A percentile compares a stretch with the other conserved stretches of the same genome.
Conservation (phyloP, 2,797 vertebrate genomes). For the Pangasius mekongensis region DNA sequence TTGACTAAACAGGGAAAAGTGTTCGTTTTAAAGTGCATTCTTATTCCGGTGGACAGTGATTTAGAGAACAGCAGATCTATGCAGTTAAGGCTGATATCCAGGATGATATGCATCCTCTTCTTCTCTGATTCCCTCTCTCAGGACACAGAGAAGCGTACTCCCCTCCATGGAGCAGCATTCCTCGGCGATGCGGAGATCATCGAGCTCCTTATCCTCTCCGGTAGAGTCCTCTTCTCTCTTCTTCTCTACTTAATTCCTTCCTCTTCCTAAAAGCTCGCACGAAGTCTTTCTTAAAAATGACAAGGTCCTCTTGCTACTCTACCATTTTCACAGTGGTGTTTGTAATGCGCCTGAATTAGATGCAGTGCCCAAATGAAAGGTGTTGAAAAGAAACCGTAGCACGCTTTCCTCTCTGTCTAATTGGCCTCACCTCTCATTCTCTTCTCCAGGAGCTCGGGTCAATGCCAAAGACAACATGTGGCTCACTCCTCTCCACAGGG, state of each 20-base stretch:
- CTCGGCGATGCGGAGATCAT: conserved; percentile 96
- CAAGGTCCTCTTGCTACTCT: neutral
- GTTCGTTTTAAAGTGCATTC: neutral
- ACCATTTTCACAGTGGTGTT: neutral
- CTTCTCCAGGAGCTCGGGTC: conserved; percentile 83
- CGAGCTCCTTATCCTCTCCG: conserved; percentile 94
- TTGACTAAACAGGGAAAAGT: neutral
- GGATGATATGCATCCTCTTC: neutral
- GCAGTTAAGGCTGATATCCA: neutral
- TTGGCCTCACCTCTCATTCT: neutral
- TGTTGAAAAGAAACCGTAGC: neutral
- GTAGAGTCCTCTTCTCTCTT: conserved; percentile 68
- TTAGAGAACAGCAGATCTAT: neutral
- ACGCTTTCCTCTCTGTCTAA: conserved; percentile 13
- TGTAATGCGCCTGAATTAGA: neutral
- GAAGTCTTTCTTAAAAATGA: neutral
- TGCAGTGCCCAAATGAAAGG: neutral
- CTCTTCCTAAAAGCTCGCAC: neutral
- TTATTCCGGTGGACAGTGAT: neutral
- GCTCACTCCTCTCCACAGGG: conserved; percentile 95
- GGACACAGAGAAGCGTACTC: conserved; percentile 94
- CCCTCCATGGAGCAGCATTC: conserved; percentile 92
- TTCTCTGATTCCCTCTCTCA: conserved; percentile 58
- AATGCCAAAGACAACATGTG: conserved; percentile 99
- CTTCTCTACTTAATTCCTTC: neutral